Base-by-base conservation (phyloP, 2,797 vertebrate genomes). In the Myotis myotis region DNA sequence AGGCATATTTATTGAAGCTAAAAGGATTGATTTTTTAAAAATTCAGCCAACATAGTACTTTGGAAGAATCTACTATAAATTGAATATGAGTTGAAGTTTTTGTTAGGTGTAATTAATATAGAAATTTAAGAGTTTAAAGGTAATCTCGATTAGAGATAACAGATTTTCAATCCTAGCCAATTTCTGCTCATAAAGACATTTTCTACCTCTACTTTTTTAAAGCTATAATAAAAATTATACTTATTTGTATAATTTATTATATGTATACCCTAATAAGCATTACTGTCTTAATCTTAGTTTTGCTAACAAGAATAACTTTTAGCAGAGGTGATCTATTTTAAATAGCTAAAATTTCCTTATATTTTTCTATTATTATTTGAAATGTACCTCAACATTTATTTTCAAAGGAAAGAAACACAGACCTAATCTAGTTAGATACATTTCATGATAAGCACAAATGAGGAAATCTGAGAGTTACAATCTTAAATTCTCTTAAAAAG, bases 101-200 rank as follows among this genome's bases (percentile, higher is more conserved):
- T 83, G 28, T 68, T 47, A 38, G 38, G 19, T 68, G 8, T 47
- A 93, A 66, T 85, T 95, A 57, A 66, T 78, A 64, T 7, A 93
- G 62, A 83, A 57, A 80, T 84, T 87, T 87, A 82, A 79, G 55
- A 66, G 47, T 91, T 84, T 76, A 74, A 89, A 95, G 80, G 17
- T 84, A 70, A 25, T 86, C 11, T 20, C 41, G 79, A 93, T 60
- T 78, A 71, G 41, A 81, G 20, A 74, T 36, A 23, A 93, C 51
- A 89, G 70, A 80, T 95, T 91, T 92, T 93, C 15, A 80, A 28
- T 64, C 6, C 12, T 89, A 4, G 11, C 19, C 10, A 30, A 0
- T 51, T 93, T 93, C 30, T 93, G 28, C 38, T 95, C 47, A 51
- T 87, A 22, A 91, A 64, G 71, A 74, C 85, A 82, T 90, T 96